Evolutionary conservation across 2,797 vertebrate genomes (phyloP).

Genomic region (Pangasius larnaudii): DNA sequence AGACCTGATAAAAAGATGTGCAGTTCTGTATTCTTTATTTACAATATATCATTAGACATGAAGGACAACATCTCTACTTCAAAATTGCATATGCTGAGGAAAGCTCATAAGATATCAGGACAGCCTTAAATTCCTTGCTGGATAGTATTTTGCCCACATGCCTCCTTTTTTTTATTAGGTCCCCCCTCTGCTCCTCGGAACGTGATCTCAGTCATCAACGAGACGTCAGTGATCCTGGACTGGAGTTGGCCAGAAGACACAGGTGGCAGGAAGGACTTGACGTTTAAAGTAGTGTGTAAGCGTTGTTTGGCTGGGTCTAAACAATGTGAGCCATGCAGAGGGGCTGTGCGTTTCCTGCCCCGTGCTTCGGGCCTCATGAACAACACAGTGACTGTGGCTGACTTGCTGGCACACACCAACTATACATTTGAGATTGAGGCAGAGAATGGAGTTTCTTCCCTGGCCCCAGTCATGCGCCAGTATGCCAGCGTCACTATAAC

Average conservation of each 20-base stretch:
- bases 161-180: slow-evolving; percentile 72
- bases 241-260: slow-evolving; percentile 96
- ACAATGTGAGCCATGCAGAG: slow-evolving; percentile 87
- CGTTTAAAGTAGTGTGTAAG: slow-evolving; percentile 93
- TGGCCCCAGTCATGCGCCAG: slow-evolving; percentile 81
- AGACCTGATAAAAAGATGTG: neutral
- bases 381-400: slow-evolving; percentile 91
- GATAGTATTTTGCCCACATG: neutral
- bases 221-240: slow-evolving; percentile 97
- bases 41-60: neutral
- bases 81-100: neutral
- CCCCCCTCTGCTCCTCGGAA: slow-evolving; percentile 93
- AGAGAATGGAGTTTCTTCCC: slow-evolving; percentile 87
- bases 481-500: slow-evolving; percentile 95
- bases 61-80: neutral
- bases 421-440: slow-evolving; percentile 98
- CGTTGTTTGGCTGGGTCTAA: slow-evolving; percentile 78
- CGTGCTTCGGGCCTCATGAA: slow-evolving; percentile 87
- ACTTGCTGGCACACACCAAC: slow-evolving; percentile 96
- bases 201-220: slow-evolving; percentile 97
- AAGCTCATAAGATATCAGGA: neutral
- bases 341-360: slow-evolving; percentile 89
- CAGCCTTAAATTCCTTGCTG: neutral
- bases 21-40: neutral
- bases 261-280: slow-evolving; percentile 89